These are phyloP conservation scores for Piprites chloris DNA, from an alignment of 2,113 vertebrate genomes.

Conservation along the genomic window DNA sequence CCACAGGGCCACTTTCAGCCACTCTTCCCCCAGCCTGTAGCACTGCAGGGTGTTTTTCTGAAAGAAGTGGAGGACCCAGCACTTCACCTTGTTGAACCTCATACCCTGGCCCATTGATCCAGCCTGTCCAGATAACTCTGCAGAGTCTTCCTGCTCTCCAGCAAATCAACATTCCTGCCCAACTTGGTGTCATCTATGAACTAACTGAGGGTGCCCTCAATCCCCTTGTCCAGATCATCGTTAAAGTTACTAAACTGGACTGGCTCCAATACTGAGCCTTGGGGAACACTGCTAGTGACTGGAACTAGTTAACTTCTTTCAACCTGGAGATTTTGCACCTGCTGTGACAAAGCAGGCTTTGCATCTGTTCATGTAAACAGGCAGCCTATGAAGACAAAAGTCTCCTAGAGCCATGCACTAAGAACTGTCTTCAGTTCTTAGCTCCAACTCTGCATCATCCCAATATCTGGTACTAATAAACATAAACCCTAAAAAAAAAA, in stretches of 20 bases:
- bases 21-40: neutral
- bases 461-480: neutral
- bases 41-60: neutral
- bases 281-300: neutral
- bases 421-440: neutral
- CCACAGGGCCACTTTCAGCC: neutral
- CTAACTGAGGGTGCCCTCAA: neutral
- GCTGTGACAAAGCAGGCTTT: neutral
- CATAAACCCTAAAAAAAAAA: neutral
- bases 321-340: neutral
- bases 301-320: neutral
- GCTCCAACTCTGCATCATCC: neutral
- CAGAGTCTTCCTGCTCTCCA: neutral
- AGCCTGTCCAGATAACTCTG: neutral
- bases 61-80: neutral
- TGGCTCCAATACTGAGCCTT: neutral
- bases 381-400: neutral
- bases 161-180: neutral
- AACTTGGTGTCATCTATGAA: neutral
- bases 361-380: neutral
- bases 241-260: neutral
- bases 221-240: rapidly evolving
- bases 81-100: neutral
- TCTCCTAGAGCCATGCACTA: neutral
- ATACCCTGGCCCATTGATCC: neutral